A percentile compares a stretch with the other conserved stretches of the same genome.
Evolutionary conservation across 2,113 vertebrate species (phyloP).

Genomic region (Macrotis lagotis): DNA sequence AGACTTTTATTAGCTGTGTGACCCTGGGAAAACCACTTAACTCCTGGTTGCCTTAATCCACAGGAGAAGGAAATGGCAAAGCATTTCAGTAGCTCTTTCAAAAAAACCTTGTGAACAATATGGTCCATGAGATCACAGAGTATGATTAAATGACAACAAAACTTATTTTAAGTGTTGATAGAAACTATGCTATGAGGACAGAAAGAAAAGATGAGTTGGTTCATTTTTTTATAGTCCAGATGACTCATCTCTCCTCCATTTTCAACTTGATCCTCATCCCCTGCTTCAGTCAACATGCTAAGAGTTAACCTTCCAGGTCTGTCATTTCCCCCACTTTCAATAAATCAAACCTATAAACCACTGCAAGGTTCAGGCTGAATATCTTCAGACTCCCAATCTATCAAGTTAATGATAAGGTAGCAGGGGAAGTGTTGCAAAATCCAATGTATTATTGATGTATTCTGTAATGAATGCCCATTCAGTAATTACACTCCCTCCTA

Average conservation of each 20-base stretch:
- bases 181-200: not conserved
- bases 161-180: not conserved
- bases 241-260: not conserved
- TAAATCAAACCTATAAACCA: not conserved
- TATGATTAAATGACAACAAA: not conserved
- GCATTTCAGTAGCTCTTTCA: not conserved
- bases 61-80: not conserved
- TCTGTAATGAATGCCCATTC: not conserved
- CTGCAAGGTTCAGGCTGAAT: not conserved
- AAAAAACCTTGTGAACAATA: not conserved
- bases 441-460: slow-evolving; percentile 19
- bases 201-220: not conserved
- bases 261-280: not conserved
- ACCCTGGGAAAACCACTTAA: not conserved
- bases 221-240: not conserved
- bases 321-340: not conserved
- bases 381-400: not conserved
- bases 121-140: not conserved
- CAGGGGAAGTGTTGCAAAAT: slow-evolving; percentile 15
- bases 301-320: slow-evolving; percentile 12
- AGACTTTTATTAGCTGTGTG: not conserved
- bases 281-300: not conserved
- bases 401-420: slow-evolving; percentile 13
- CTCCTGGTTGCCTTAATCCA: not conserved
- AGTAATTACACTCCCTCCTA: not conserved